Percentiles rank a stretch among this genome's conserved stretches.
Evolutionary conservation across 1,140 invertebrate genomes (phyloP).

Genomic region (Goniozus legneri): DNA sequence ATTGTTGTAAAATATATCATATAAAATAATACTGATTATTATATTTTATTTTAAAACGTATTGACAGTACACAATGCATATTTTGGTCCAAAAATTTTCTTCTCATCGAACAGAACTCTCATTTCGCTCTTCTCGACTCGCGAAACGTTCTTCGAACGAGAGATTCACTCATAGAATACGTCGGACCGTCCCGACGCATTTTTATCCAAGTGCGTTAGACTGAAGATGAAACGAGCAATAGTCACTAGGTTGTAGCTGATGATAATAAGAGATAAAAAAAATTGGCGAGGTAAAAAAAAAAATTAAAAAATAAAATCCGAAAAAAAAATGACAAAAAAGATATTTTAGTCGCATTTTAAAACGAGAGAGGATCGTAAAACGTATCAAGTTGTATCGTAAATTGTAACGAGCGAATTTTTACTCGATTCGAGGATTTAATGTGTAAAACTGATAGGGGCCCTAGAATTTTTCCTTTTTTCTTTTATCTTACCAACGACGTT

Average conservation of each 20-base stretch:
- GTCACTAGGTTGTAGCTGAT: too few relatives aligned
- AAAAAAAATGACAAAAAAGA: not conserved
- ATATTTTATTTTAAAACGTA: too few relatives aligned
- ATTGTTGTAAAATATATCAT: too few relatives aligned
- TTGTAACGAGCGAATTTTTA: not conserved
- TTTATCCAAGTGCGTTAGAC: constrained; percentile 24
- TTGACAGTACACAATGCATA: too few relatives aligned
- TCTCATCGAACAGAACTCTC: too few relatives aligned
- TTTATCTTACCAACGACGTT: not conserved
- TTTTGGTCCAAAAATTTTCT: too few relatives aligned
- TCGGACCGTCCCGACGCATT: constrained; percentile 7
- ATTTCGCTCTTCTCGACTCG: too few relatives aligned
- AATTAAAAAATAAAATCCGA: not conserved
- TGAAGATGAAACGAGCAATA: constrained; percentile 31
- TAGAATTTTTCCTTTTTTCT: not conserved
- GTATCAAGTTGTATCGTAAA: not conserved
- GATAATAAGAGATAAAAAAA: not conserved
- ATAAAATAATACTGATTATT: too few relatives aligned
- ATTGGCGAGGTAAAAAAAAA: not conserved
- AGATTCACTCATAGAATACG: constrained; percentile 2
- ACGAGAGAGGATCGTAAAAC: too few relatives aligned
- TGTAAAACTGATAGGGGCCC: not conserved
- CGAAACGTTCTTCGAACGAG: constrained; percentile 16
- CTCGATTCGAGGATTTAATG: not conserved
- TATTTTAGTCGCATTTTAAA: too few relatives aligned